Evolutionary conservation across 2,888 invertebrate species (phyloP), one percentile per base, ranked within the genome.

Genomic region (Drosophila greeni): DNA sequence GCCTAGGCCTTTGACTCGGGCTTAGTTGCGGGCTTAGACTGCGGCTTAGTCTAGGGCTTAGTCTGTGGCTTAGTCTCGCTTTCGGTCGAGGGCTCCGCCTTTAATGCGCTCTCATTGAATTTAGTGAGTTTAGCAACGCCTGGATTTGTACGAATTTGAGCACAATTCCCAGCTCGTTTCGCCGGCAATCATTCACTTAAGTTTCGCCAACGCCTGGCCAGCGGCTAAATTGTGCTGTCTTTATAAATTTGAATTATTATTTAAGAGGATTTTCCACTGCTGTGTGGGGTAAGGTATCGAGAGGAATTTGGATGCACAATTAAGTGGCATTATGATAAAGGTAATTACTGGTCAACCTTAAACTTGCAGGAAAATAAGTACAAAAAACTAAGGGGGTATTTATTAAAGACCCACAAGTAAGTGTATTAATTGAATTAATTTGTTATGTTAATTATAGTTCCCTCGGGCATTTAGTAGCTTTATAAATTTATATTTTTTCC

Each of bases 121-220:
- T 70, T 51, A 53, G 62, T 60, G 48, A 34, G 56, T 51, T 65
- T 31, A 54, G 53, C 72, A 39, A 34, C 52, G 51, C 29, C 51
- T 64, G 58, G 51, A 67, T 70, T 61, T 55, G 39, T 42, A 64
- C 43, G 52, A 65, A 55, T 58, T 54, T 54, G 67, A 73, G 75
- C 73, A 77, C 81, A 81, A 77, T 75, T 72, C 66, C 48, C 58
- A 66, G 64, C 70, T 71, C 66, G 67, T 72, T 68, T 66, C 39
- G 54, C 45, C 66, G 56, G 72, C 68, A 82, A 85, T 82, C 85
- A 83, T 82, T 78, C 81, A 82, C 82, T 82, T 82, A 78, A 82
- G 66, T 49, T 31, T 40, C 59, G 64, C 66, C 69, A 65, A 52
- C 66, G 51, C 58, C 51, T 48, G 39, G 31, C 47, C 33, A 55